Base-by-base conservation (phyloP, 2,888 invertebrate genomes). In the Eristalis intricaria region DNA sequence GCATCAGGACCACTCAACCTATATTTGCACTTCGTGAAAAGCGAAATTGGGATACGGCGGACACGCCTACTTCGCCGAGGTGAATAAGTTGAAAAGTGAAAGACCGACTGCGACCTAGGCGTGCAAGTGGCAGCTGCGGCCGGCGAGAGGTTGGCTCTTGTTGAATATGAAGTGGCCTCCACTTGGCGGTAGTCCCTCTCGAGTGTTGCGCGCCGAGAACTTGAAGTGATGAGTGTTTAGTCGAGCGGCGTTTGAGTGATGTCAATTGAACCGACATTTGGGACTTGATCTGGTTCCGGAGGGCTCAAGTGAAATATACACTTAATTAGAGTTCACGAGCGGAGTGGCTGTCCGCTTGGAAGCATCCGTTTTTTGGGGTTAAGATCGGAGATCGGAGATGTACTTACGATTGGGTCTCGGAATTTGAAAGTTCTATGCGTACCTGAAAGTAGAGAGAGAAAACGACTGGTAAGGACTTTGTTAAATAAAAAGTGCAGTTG, bases 11-110 rank as follows among this genome's bases (percentile, higher is more conserved):
- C 71, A 80, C 84, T 87, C 87, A 80, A 84, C 87, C 87, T 87
- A 83, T 87, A 87, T 87, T 87, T 87, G 87, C 79, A 84, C 69
- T 87, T 87, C 66, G 76, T 80, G 87, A 69, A 87, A 87, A 87
- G 87, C 73, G 87, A 87, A 87, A 87, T 80, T 87, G 61, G 76
- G 73, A 79, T 84, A 65, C 65, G 68, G 40, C 23, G n/a, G 63
- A 74, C 73, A 65, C 79, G 78, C 82, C 78, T 75, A 65, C 73
- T 60, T 60, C 32, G 66, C 32, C 32, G 63, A 15, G 40, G 56
- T 50, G 22, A 15, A 40, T 15, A 15, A 38, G 35, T 69, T 58
- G 83, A 84, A 84, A 87, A 87, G 87, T 87, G 87, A 87, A 87
- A 76, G 50, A 78, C 13, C 7, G 29, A 19, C 10, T 32, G 32